These are phyloP conservation scores for Callaeas wilsoni DNA, from an alignment of 2,113 vertebrate species.

Conservation along the genomic window DNA sequence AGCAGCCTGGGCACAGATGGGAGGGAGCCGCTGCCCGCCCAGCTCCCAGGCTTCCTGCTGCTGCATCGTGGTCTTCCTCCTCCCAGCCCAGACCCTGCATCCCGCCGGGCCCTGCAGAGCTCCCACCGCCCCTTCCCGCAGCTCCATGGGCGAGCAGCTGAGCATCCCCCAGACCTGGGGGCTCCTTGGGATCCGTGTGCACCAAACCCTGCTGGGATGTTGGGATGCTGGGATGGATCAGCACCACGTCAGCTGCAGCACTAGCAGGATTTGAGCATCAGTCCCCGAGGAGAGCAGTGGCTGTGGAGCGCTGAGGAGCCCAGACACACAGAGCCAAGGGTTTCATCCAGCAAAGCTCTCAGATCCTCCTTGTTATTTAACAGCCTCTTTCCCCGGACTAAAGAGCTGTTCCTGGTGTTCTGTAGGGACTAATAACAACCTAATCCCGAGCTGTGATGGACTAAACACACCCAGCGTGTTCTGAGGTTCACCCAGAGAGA, in stretches of 20 bases:
- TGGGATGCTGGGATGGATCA: background rate
- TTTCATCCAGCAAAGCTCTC: background rate
- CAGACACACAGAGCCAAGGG: background rate
- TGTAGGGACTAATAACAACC: conserved; percentile 20
- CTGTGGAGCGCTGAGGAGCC: background rate
- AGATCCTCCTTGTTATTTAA: background rate
- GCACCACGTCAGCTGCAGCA: rapidly evolving
- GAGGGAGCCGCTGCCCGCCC: rapidly evolving
- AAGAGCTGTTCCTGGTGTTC: background rate
- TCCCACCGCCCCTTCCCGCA: background rate
- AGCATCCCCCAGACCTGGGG: too few species aligned
- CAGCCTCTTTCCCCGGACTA: background rate
- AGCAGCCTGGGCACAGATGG: background rate
- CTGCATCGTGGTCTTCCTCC: background rate
- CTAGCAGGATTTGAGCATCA: rapidly evolving
- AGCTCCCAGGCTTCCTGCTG: background rate
- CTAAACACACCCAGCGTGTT: background rate
- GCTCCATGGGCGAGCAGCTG: rapidly evolving
- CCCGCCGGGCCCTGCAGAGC: background rate
- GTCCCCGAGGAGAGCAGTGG: background rate
- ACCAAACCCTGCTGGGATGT: background rate
- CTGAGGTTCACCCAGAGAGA: background rate
- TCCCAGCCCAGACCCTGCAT: background rate
- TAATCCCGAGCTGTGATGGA: background rate
- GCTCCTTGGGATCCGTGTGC: rapidly evolving